Base-by-base conservation (phyloP, 2,797 vertebrate genomes). In the Thripadectes ignobilis region DNA sequence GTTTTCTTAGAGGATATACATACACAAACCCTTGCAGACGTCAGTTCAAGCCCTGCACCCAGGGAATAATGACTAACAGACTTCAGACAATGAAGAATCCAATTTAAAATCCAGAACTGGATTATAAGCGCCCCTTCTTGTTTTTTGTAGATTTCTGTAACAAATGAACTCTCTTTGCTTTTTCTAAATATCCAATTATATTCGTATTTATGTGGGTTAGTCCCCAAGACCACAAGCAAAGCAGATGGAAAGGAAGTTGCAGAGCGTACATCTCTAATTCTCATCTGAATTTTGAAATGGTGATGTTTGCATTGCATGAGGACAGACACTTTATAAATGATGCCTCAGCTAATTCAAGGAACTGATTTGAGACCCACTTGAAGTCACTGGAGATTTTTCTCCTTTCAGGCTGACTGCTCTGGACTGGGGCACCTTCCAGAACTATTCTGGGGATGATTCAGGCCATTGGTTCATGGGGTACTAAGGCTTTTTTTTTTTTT, bases 51-150 rank as follows among this genome's bases (percentile, higher is more conserved):
- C 46, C 9, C 79, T 89, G 91, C 65, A 71, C 86, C 91, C 92
- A 81, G 86, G 87, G 90, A 95, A 74, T 89, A 91, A 87, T 88
- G 79, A 90, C 80, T 97, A 95, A 94, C 81, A 92, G 95, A 10
- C 89, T 95, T 96, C 73, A 89, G 83, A 85, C 93, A 88, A 62
- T 67, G 88, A 84, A 80, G 82, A 88, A 91, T 69, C 32, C 49
- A 68, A 78, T 88, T 76, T 80, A 93, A 85, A 80, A 75, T 95
- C 76, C 77, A 59, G 66, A 81, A 61, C 48, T 82, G 76, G 32
- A 75, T 89, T 93, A 78, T 71, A 93, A 87, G 73, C 2, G n/a
- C 1, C n/a, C n/a, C 61, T 81, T 83, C 61, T 84, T 63, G 54
- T 48, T 74, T 83, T 92, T 93, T 80, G 48, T 69, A 78, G 76